phyloP scores from a whole-genome alignment of 2,113 vertebrate genomes.

The Nestor notabilis region DNA sequence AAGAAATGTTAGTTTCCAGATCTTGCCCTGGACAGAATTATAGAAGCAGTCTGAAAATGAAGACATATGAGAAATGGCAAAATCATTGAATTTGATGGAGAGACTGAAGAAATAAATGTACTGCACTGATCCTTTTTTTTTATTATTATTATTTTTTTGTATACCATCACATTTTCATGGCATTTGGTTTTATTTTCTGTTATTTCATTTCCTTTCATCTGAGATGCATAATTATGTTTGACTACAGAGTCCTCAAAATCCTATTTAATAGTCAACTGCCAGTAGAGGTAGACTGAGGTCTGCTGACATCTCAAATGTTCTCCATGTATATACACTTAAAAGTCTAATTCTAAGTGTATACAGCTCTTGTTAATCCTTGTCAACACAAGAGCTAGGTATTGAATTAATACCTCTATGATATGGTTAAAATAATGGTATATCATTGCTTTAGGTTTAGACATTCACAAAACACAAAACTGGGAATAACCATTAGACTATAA shows the following conservation, averaged over 20 bases:
- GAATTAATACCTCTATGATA: not conserved
- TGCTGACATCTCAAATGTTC: not conserved
- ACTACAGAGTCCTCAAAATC: not conserved
- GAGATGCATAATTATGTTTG: not conserved
- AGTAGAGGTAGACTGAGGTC: not conserved
- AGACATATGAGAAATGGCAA: not conserved
- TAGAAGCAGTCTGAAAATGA: not conserved
- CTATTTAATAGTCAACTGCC: not conserved
- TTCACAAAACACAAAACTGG: not conserved
- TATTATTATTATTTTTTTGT: not conserved
- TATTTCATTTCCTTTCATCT: not conserved
- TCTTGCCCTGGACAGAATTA: not conserved
- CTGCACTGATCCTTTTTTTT: not conserved
- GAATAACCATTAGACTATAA: not conserved
- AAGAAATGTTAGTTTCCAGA: not conserved
- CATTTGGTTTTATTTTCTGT: not conserved
- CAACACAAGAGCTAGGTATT: not conserved
- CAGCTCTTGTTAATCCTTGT: not conserved
- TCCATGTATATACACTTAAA: not conserved
- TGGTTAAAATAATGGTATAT: not conserved
- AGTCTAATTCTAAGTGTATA: not conserved
- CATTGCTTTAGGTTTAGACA: not conserved
- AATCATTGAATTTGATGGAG: not conserved
- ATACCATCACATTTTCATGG: not conserved
- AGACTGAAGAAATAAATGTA: not conserved